phyloP scores from a whole-genome alignment of 2,888 invertebrate species.

The Phalera bucephala region DNA sequence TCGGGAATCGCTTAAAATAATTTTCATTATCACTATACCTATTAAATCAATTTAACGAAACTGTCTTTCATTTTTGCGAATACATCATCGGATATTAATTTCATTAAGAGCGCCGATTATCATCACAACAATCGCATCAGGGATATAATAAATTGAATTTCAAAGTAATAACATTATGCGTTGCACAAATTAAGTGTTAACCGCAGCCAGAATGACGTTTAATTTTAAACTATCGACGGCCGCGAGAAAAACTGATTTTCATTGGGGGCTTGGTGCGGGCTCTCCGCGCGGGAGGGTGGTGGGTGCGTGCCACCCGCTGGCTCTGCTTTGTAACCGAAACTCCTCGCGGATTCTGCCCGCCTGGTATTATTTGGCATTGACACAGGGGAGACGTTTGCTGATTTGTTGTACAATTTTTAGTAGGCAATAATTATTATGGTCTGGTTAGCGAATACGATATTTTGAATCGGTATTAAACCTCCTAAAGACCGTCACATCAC shows the following conservation, averaged over 20 bases:
- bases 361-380: conserved; percentile 82
- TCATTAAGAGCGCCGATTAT: conserved; percentile 70
- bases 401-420: conserved; percentile 44
- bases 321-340: conserved; percentile 47
- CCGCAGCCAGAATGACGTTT: conserved; percentile 77
- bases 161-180: conserved; percentile 73
- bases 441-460: too few relatives aligned
- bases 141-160: conserved; percentile 76
- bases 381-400: conserved; percentile 61
- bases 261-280: conserved; percentile 45
- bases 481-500: too few relatives aligned
- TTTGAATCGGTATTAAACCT: conserved; percentile 8
- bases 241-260: conserved; percentile 74
- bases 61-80: conserved; percentile 42
- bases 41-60: conserved; percentile 39
- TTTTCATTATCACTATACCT: conserved; percentile 26
- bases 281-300: conserved; percentile 37
- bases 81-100: conserved; percentile 64
- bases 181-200: conserved; percentile 76
- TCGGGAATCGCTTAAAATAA: neutral
- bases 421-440: conserved; percentile 8
- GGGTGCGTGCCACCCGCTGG: conserved; percentile 37
- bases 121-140: conserved; percentile 69
- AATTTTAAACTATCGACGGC: conserved; percentile 76
- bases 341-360: conserved; percentile 50